Base-by-base conservation (phyloP, 2,113 vertebrate species). In the Polypterus senegalus region DNA sequence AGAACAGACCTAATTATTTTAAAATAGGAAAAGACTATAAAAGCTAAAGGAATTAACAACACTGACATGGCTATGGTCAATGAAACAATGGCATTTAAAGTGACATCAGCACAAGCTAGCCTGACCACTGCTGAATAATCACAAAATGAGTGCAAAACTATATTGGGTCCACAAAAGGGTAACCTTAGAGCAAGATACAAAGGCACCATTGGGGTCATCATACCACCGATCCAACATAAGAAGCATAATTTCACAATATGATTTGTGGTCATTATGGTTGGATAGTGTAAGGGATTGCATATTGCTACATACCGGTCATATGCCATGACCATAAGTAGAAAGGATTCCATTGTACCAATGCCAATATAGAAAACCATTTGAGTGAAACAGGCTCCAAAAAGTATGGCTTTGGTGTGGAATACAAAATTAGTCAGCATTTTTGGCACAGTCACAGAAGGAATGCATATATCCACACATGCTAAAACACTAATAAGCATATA, bases 401-500 rank as follows among this genome's bases (percentile, higher is more conserved):
- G 9, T n/a, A 56, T 56, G 27, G 9, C 27, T 56, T 56, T 56
- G 10, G 54, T 8, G 10, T 4, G 5, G 27, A 56, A 56, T 3
- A 56, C 27, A 10, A 56, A 56, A 56, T 56, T 56, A 5, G 54
- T 56, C 27, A 56, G 27, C n/a, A 56, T 56, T 56, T 56, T 56
- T 9, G 54, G 54, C 5, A 56, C 54, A 10, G 54, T 56, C 10
- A 56, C 54, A 9, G 54, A 56, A 56, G 54, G 54, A 56, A 56
- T 56, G 27, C 54, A 56, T 27, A 56, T 10, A 11, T 56, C 54
- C 27, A 56, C 10, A 56, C 10, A 56, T n/a, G 54, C 54, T 56
- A 56, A 56, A 4, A 11, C 54, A 5, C 54, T 11, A 8, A 56
- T 56, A 56, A 56, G 54, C 5, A 11, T 6, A 4, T 56, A 56